phyloP scores from a whole-genome alignment of 2,113 vertebrate species.

The Nymphicus hollandicus region DNA sequence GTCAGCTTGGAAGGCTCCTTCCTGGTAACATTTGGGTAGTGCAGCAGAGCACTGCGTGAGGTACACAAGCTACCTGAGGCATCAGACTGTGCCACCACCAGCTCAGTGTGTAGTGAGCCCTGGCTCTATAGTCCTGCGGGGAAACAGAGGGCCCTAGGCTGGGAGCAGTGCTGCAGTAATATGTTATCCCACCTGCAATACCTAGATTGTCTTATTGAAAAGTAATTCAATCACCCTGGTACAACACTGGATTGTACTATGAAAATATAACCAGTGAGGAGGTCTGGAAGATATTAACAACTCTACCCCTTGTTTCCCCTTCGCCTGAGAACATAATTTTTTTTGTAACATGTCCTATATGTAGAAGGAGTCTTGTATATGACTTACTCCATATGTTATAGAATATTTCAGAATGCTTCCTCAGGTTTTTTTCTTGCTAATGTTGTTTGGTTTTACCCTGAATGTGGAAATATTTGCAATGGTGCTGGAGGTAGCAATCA shows the following conservation, averaged over 20 bases:
- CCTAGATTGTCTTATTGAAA: not conserved
- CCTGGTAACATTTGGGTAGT: accelerated
- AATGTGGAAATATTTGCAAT: not conserved
- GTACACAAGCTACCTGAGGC: not conserved
- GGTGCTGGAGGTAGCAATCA: not conserved
- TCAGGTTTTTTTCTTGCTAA: not conserved
- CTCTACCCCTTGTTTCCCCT: not conserved
- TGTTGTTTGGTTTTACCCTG: not conserved
- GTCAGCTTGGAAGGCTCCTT: not conserved
- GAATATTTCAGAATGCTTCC: not conserved
- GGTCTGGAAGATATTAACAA: not conserved
- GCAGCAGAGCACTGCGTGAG: not conserved
- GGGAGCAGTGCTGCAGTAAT: not conserved
- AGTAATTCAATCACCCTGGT: not conserved
- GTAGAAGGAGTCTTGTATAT: not conserved
- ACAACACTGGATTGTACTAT: not conserved
- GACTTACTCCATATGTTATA: not conserved
- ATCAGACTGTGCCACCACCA: not conserved
- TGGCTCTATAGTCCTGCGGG: not conserved
- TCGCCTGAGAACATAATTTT: not conserved
- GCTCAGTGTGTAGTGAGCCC: accelerated
- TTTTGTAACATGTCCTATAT: not conserved
- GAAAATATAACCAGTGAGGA: not conserved
- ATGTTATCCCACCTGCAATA: not conserved
- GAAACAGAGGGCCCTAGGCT: not conserved